These are phyloP conservation scores for Eupithecia abbreviata DNA, from an alignment of 2,888 invertebrate genomes.

Conservation along the genomic window DNA sequence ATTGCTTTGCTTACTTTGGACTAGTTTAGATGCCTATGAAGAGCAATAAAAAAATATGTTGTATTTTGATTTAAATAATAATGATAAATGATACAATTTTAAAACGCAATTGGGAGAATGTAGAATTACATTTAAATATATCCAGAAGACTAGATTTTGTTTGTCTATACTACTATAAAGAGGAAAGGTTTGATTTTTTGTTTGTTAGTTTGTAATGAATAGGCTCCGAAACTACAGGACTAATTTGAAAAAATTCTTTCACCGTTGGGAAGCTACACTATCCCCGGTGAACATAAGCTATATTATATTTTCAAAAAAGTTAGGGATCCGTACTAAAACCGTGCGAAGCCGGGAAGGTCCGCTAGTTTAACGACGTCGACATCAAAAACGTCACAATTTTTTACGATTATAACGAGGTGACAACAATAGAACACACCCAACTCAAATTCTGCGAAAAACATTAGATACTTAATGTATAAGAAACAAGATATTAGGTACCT, in stretches of 20 bases:
- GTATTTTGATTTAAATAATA: neutral
- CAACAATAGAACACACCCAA: neutral
- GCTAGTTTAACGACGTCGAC: neutral
- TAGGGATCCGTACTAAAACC: no score
- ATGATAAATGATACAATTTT: neutral
- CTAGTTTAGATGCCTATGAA: neutral
- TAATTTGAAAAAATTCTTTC: no score
- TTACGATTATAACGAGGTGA: neutral
- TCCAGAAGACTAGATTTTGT: neutral
- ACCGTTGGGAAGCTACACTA: no score
- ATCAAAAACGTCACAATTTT: neutral
- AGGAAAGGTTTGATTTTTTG: no score
- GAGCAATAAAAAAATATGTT: neutral
- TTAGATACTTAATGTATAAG: neutral
- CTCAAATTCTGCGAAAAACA: slow-evolving; percentile 10
- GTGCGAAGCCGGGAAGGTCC: no score
- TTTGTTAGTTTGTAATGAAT: no score
- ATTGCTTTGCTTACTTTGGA: neutral
- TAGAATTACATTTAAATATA: neutral
- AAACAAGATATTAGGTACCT: slow-evolving; percentile 10
- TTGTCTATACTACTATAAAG: neutral
- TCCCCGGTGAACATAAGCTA: no score
- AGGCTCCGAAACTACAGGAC: no score
- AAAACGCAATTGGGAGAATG: neutral
- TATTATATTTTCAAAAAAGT: no score